Base-by-base conservation (phyloP, 2,797 vertebrate genomes). In the Pachyuromys duprasi region DNA sequence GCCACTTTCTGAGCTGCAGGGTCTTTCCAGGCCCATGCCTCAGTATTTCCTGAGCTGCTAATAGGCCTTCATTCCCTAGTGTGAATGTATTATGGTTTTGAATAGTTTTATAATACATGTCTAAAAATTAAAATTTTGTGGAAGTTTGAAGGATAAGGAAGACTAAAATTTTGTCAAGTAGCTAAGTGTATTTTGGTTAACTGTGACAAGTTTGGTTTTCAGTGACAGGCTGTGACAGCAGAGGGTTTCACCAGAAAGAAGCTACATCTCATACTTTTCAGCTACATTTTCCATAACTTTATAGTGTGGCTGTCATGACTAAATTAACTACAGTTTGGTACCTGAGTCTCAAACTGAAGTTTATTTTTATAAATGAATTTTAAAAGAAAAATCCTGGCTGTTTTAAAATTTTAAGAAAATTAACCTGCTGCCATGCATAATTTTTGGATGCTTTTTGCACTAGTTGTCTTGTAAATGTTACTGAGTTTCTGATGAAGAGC, bases 251-350 rank as follows among this genome's bases (percentile, higher is more conserved):
- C 86, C 11, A 4, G 49, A 65, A 22, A 57, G 24, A 26, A 82
- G 86, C 97, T 91, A 60, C 81, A 86, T 89, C 95, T 75, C 95
- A 92, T 89, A 88, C 39, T 96, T 94, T 92, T 94, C 65, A 97
- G 33, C 97, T 95, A 88, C 95, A 67, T 97, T 98, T 98, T 98
- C 95, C 96, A 93, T 98, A 97, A 98, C 97, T 98, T 98, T 95
- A 4, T 97, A 97, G 95, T 96, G 96, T 97, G 96, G 96, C 97
- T 97, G 93, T 97, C 97, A 92, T 79, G 86, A 96, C 93, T 0
- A 2, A 97, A 93, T 97, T 95, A 86, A 97, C 96, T 97, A 98
- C 98, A 98, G 98, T 98, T 98, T 98, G 98, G 95, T 97, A 98
- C 80, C 1, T 67, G 67, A 90, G 96, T 98, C 98, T 98, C 97